Evolutionary conservation across 1,140 invertebrate species (phyloP), one percentile per base, ranked within the genome.

Genomic region (Parasteatoda tepidariorum): DNA sequence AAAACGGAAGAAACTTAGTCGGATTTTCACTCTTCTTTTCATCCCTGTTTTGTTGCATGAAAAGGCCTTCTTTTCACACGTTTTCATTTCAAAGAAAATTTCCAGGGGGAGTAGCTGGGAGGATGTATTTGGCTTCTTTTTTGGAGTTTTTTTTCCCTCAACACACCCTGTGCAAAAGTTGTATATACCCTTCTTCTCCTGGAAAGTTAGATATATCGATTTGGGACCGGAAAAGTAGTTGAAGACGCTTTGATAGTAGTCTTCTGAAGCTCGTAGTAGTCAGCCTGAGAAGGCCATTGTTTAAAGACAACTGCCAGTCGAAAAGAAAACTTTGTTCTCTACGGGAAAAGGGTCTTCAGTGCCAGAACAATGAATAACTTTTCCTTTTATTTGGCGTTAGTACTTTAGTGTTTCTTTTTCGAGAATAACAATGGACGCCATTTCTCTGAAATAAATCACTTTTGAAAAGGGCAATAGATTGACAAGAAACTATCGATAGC

Each of bases 21-120:
- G 57, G 57, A 59, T n/a, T 68, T 41, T 22, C 66, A 28, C 28
- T 66, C 24, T 66, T 38, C 24, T n/a, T 13, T 66, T 30, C 30
- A n/a, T n/a, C n/a, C n/a, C 24, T 30, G 61, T 64, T 64, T 64
- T 33, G 61, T 24, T 68, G 31, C 18, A 68, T 68, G 66, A 68
- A 68, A 68, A 30, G n/a, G 2, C 24, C 38, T 48, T n/a, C 33
- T 28, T 68, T 68, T 68, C 66, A 68, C 66, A 68, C 66, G 34
- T 34, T 41, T 68, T 68, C 34, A 68, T 68, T 68, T 68, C 66
- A 68, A 68, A 68, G 66, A 68, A 68, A 68, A 41, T 68, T 68
- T 68, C 28, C 66, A 41, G 7, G 24, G 31, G 33, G n/a, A 26
- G 34, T 5, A n/a, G 66, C 31, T 18, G 26, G 30, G 26, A 64